Percentiles rank a stretch among this genome's conserved stretches.
Conservation (phyloP, 2,113 vertebrate genomes). For the Laticauda laticaudata region DNA sequence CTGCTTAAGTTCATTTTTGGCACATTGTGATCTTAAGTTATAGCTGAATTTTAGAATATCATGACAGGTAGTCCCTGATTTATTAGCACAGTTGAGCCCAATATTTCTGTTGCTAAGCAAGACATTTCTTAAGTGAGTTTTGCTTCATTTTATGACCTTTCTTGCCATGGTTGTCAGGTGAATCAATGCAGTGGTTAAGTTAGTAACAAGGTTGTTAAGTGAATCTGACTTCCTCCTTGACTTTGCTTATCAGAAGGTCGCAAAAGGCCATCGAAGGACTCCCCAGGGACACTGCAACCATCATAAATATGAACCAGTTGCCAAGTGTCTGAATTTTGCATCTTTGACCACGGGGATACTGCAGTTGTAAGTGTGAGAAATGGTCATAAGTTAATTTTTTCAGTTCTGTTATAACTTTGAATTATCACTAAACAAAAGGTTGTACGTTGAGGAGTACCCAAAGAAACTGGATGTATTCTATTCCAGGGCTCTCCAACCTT, state of each 20-base stretch:
- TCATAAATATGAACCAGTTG: not conserved
- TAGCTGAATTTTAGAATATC: no score
- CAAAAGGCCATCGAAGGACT: not conserved
- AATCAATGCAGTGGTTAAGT: not conserved
- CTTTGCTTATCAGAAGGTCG: not conserved
- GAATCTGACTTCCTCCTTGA: not conserved
- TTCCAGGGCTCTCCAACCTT: no score
- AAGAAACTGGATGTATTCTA: not conserved
- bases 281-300: not conserved
- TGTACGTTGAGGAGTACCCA: not conserved
- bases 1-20: no score
- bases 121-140: not conserved
- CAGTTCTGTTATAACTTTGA: not conserved
- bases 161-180: not conserved
- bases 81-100: not conserved
- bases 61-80: not conserved
- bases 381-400: not conserved
- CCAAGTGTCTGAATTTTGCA: not conserved
- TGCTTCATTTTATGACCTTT: not conserved
- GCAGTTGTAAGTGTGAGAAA: no score
- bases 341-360: not conserved
- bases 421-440: not conserved
- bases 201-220: not conserved
- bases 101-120: not conserved
- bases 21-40: no score